phyloP scores from a whole-genome alignment of 2,888 invertebrate genomes.

The Beris chalybata region DNA sequence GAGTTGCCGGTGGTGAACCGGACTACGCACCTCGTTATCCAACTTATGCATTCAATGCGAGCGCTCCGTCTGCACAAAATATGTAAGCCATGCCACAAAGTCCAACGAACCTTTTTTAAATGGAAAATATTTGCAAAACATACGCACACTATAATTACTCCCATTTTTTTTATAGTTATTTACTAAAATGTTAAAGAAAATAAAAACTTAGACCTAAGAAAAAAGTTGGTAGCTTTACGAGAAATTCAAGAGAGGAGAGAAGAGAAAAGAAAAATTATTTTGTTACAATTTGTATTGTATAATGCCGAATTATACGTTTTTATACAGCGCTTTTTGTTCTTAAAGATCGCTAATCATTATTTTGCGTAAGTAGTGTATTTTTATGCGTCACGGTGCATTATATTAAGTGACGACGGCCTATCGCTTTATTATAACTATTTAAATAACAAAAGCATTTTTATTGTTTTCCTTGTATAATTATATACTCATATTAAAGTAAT shows the following conservation, averaged over 20 bases:
- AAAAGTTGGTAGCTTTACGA: conserved; percentile 25
- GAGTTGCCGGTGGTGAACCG: conserved; percentile 56
- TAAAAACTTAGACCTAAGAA: conserved; percentile 18
- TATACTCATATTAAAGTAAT: conserved; percentile 5
- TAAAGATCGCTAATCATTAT: conserved; percentile 3
- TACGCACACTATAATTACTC: conserved; percentile 23
- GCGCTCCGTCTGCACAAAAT: conserved; percentile 59
- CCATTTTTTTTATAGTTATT: conserved; percentile 14
- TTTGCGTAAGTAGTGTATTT: conserved; percentile 18
- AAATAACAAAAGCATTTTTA: background rate
- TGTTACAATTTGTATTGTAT: conserved; percentile 31
- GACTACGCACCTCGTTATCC: conserved; percentile 65
- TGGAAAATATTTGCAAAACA: conserved; percentile 2
- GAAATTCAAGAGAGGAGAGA: background rate
- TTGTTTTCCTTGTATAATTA: background rate
- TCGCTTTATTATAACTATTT: background rate
- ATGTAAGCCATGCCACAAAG: conserved; percentile 41
- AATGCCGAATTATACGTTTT: conserved; percentile 22
- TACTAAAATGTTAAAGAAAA: conserved; percentile 12
- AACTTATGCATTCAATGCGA: conserved; percentile 62
- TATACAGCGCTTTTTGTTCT: conserved; percentile 24
- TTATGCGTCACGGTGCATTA: conserved; percentile 2
- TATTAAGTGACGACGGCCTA: conserved; percentile 16
- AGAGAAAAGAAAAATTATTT: conserved; percentile 25
- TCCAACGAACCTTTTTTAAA: background rate